Evolutionary conservation across 1,140 invertebrate species (phyloP).

Genomic region (Globodera ellingtonae): DNA sequence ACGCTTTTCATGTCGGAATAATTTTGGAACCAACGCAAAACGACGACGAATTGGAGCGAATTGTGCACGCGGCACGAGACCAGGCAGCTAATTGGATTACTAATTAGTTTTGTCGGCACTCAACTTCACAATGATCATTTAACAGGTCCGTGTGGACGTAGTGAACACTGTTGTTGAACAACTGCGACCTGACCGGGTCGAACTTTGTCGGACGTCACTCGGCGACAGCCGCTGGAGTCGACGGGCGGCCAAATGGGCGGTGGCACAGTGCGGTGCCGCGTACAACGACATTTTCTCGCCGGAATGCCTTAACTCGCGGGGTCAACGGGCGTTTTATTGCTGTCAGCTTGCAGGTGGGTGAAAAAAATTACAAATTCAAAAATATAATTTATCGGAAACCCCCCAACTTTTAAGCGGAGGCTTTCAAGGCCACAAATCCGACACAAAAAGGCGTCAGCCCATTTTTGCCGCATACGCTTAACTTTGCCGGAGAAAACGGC

Average conservation of each 20-base stretch:
- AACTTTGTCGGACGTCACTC: not conserved
- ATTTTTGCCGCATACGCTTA: slow-evolving; percentile 17
- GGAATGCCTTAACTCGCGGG: slow-evolving; percentile 49
- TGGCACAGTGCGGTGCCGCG: slow-evolving; percentile 64
- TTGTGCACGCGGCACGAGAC: not conserved
- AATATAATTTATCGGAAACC: no score
- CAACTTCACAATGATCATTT: no score
- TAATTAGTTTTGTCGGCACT: no score
- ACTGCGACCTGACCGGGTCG: not conserved
- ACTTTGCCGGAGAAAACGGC: slow-evolving; percentile 18
- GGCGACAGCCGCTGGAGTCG: not conserved
- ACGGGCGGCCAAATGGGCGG: slow-evolving; percentile 12
- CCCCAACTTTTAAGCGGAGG: slow-evolving; percentile 3
- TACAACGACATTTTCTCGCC: slow-evolving; percentile 64
- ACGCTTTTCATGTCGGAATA: not conserved
- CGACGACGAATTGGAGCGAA: not conserved
- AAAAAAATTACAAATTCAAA: not conserved
- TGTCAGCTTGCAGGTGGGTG: slow-evolving; percentile 17
- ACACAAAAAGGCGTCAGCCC: slow-evolving; percentile 17
- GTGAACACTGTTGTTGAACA: not conserved
- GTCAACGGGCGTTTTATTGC: slow-evolving; percentile 23
- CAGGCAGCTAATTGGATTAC: not conserved
- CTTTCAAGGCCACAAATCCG: slow-evolving; percentile 20
- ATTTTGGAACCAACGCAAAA: not conserved
- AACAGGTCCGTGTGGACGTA: not conserved